Evolutionary conservation across 2,797 vertebrate species (phyloP).

Genomic region (Ambastaia sidthimunki): DNA sequence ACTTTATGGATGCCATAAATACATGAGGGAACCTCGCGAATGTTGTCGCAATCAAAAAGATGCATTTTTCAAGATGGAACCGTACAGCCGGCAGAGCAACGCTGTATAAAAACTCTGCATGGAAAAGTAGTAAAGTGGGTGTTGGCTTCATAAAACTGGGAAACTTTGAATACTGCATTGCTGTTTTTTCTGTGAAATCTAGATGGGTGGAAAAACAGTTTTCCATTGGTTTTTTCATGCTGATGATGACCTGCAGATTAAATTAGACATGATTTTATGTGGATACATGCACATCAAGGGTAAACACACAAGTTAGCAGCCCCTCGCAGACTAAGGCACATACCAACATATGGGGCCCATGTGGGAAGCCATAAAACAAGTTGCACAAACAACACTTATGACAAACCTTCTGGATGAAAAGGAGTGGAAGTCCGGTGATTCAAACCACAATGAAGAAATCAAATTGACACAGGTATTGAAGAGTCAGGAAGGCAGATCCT

Average conservation of each 20-base stretch:
- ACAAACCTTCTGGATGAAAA: constrained; percentile 32
- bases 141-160: constrained; percentile 63
- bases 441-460: constrained; percentile 25
- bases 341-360: constrained; percentile 48
- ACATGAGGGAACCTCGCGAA: background rate
- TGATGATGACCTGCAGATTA: constrained; percentile 61
- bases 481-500: constrained; percentile 47
- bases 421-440: constrained; percentile 38
- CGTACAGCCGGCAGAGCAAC: constrained; percentile 64
- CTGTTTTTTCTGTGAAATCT: constrained; percentile 53
- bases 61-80: constrained; percentile 44
- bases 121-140: constrained; percentile 73
- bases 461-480: constrained; percentile 48
- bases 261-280: constrained; percentile 5
- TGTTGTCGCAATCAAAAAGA: constrained; percentile 22
- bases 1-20: constrained; percentile 38
- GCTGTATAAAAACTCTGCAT: constrained; percentile 68
- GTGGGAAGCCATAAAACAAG: constrained; percentile 48
- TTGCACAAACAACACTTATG: constrained; percentile 27
- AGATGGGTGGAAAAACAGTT: constrained; percentile 56
- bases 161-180: constrained; percentile 65
- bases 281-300: constrained; percentile 1
- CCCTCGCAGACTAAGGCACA: constrained; percentile 6
- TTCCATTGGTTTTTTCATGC: constrained; percentile 33
- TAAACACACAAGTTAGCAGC: constrained; percentile 18